Percentiles rank a stretch among this genome's conserved stretches.
Conservation (phyloP, 1,140 invertebrate genomes). For the Wasmannia auropunctata region DNA sequence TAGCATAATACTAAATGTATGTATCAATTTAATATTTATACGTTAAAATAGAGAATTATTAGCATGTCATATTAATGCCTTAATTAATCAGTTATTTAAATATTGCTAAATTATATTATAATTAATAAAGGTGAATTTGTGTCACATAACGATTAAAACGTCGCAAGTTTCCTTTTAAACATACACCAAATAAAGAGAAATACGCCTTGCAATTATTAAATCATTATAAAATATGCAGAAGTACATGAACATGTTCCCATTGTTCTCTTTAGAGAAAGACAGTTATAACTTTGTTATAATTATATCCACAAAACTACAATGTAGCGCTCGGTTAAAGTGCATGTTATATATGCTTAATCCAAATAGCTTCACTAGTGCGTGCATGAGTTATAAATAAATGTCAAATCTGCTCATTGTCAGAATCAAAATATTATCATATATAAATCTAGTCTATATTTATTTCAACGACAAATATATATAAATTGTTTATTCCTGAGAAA, state of each 20-base stretch:
- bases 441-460: background rate
- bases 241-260: constrained; percentile 4
- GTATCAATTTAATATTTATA: background rate
- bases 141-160: background rate
- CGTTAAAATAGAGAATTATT: background rate
- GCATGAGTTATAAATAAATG: constrained; percentile 40
- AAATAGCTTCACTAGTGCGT: background rate
- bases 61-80: constrained; percentile 19
- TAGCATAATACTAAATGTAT: background rate
- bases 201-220: constrained; percentile 32
- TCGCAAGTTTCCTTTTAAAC: constrained; percentile 9
- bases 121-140: background rate
- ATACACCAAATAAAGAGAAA: background rate
- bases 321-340: constrained; percentile 23
- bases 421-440: background rate
- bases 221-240: constrained; percentile 43
- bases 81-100: constrained; percentile 52
- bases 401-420: constrained; percentile 13
- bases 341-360: background rate
- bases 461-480: background rate
- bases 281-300: constrained; percentile 41
- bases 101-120: background rate
- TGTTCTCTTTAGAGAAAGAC: constrained; percentile 23
- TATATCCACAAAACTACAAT: constrained; percentile 34
- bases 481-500: background rate